Percentiles rank a stretch among this genome's conserved stretches.
Evolutionary conservation across 2,113 vertebrate genomes (phyloP).

Genomic region (Ictalurus furcatus): DNA sequence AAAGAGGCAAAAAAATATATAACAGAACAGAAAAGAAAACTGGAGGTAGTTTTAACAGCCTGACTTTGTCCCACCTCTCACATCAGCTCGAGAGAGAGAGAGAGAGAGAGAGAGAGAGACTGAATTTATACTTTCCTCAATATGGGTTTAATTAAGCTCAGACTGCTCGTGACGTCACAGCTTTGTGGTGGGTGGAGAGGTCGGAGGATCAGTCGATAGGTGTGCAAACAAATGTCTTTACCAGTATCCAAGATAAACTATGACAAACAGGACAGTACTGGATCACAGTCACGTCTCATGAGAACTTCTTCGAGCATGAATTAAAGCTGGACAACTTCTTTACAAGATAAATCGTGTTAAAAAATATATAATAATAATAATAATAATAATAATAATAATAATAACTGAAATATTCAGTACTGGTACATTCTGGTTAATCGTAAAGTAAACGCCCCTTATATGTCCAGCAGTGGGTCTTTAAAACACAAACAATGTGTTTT

Average conservation of each 20-base stretch:
- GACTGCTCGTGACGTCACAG: constrained; percentile 65
- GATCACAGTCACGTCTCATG: constrained; percentile 31
- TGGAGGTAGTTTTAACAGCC: neutral
- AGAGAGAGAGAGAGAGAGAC: neutral
- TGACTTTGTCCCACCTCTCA: neutral
- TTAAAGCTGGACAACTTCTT: neutral
- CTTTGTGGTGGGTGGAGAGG: constrained; percentile 36
- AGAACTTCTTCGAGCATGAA: neutral
- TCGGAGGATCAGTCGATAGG: constrained; percentile 23
- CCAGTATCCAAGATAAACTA: constrained; percentile 53
- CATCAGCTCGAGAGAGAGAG: neutral
- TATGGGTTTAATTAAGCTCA: constrained; percentile 78
- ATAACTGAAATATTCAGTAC: neutral
- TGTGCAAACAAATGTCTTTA: constrained; percentile 56
- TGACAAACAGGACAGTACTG: neutral
- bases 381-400: neutral
- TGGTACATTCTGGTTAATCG: neutral
- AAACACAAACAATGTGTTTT: too few species aligned
- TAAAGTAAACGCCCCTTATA: neutral
- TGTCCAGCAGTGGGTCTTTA: too few species aligned
- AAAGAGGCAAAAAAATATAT: neutral
- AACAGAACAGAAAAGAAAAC: too few species aligned
- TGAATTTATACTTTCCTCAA: constrained; percentile 68
- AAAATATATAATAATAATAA: neutral
- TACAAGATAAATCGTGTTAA: neutral